Percentiles rank a stretch among this genome's conserved stretches.
These are phyloP conservation scores for Agapornis roseicollis DNA, from an alignment of 2,113 vertebrate genomes.

Conservation along the genomic window DNA sequence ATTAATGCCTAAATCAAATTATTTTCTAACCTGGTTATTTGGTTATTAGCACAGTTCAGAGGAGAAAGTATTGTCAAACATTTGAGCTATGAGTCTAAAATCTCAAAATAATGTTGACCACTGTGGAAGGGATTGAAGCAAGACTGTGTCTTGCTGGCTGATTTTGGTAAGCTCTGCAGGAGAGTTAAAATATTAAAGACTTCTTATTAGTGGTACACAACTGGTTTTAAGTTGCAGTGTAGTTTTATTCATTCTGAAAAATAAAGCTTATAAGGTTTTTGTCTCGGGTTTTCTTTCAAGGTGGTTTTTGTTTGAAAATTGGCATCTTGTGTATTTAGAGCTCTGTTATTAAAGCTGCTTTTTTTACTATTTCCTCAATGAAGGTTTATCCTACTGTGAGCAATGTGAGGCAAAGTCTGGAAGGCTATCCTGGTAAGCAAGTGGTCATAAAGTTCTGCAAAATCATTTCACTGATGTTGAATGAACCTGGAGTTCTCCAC, in stretches of 20 bases:
- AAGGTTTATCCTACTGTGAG: conserved; percentile 95
- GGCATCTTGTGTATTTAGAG: background rate
- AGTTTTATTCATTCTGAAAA: background rate
- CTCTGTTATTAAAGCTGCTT: background rate
- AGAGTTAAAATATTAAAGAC: background rate
- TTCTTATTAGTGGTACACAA: background rate
- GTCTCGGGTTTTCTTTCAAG: background rate
- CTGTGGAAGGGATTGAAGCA: background rate
- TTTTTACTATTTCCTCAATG: background rate
- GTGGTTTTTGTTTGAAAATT: background rate
- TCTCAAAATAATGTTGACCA: background rate
- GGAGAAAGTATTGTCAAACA: background rate
- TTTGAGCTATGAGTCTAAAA: background rate
- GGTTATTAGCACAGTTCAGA: background rate
- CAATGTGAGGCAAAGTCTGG: conserved; percentile 93
- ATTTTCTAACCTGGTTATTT: background rate
- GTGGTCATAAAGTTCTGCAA: background rate
- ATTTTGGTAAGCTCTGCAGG: background rate
- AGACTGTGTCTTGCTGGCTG: background rate
- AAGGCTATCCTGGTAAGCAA: conserved; percentile 92
- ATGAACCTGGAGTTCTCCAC: background rate
- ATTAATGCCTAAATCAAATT: background rate
- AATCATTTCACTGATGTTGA: background rate
- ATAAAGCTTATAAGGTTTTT: background rate
- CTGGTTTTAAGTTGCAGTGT: background rate